Base-by-base conservation (phyloP, 2,113 vertebrate species). In the Scomber scombrus region DNA sequence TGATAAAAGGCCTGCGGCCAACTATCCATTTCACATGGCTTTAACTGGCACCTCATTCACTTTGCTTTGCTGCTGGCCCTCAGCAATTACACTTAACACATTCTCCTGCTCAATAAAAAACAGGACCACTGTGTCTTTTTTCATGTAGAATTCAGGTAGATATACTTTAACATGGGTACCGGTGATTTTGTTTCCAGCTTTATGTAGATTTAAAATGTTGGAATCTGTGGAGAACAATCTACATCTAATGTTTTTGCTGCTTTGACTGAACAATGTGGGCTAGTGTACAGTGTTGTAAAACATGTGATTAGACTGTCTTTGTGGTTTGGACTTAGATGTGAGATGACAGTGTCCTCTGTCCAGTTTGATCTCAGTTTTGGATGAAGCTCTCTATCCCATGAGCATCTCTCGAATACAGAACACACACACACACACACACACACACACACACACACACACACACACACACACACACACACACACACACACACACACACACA, bases 311-410 rank as follows among this genome's bases (percentile, higher is more conserved):
- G 49, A 62, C 43, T 52, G 40, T 43, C 45, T 82, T 76, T 82
- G 76, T 68, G 69, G 55, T 62, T 49, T 18, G 26, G 7, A 40
- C 46, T 76, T 74, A 21, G 79, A 79, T 81, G 45, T 77, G 79
- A 77, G 78, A 71, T 55, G 84, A 72, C 68, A 82, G 55, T 61
- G 43, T 75, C 40, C 72, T 75, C 43, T 58, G 64, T 75, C 80
- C 80, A 73, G 65, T 80, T 69, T 78, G 64, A 85, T 82, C 74
- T 78, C 54, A 26, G 63, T 80, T 78, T 78, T 83, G 75, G 81
- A 85, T 23, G 31, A 70, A 45, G 23, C 58, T 3, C 0, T 34
- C 54, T 73, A 49, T 82, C 80, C 63, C 70, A 46, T 58, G 72
- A 71, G 54, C 40, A 49, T 68, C 58, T 54, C 68, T 74, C 12